Percentiles rank a stretch among this genome's conserved stretches.
Conservation (phyloP, 1,140 invertebrate genomes). For the Helicorthomorpha holstii region DNA sequence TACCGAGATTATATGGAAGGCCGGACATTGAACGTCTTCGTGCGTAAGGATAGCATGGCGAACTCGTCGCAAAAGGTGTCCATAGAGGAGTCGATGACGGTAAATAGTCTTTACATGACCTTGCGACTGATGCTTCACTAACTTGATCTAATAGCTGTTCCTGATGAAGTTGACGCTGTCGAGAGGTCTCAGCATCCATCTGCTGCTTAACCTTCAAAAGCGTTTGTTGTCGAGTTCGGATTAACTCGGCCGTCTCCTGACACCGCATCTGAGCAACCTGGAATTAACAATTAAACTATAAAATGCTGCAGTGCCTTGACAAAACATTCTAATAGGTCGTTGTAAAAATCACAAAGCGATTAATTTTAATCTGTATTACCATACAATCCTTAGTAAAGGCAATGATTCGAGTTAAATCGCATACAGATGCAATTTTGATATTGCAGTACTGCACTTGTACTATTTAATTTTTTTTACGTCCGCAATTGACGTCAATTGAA, state of each 20-base stretch:
- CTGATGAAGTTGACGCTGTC: background rate
- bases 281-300: no score
- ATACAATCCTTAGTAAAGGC: no score
- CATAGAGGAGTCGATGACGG: background rate
- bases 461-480: no score
- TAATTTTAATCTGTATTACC: no score
- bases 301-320: no score
- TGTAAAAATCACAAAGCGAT: no score
- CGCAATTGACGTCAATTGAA: no score
- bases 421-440: no score
- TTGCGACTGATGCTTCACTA: background rate
- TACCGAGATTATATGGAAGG: slow-evolving; percentile 2
- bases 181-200: slow-evolving; percentile 14
- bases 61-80: background rate
- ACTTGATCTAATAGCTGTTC: background rate
- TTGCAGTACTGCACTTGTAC: no score
- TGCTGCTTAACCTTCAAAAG: slow-evolving; percentile 25
- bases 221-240: slow-evolving; percentile 27
- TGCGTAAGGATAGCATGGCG: slow-evolving; percentile 1
- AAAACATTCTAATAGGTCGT: no score
- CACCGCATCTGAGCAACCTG: slow-evolving; percentile 36
- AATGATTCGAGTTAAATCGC: no score
- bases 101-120: background rate
- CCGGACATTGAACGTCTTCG: slow-evolving; percentile 13
- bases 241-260: slow-evolving; percentile 34